Conservation (phyloP, 2,113 vertebrate genomes). For the Microcebus lehilahytsara region DNA sequence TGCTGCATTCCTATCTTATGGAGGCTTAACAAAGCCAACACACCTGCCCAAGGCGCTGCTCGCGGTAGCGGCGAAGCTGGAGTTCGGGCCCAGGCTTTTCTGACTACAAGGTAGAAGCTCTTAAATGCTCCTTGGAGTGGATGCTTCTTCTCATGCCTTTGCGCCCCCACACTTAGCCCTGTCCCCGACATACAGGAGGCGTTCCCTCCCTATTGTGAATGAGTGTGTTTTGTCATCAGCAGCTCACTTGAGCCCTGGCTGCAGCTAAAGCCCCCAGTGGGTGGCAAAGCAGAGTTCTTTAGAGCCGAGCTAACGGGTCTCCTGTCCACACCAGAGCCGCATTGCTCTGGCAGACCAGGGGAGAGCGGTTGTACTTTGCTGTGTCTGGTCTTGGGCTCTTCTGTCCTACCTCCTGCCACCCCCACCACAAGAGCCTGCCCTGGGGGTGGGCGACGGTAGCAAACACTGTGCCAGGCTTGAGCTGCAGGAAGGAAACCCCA, state of each 20-base stretch:
- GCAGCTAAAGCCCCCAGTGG: neutral
- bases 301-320: neutral
- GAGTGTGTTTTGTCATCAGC: neutral
- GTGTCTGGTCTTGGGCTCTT: neutral
- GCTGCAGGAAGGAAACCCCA: neutral
- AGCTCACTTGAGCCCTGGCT: neutral
- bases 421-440: neutral
- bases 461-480: neutral
- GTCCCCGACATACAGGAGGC: neutral
- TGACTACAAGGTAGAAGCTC: neutral
- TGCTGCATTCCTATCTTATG: neutral
- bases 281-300: neutral
- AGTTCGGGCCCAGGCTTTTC: neutral
- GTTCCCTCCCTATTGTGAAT: neutral
- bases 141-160: neutral
- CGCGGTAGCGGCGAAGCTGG: fast-evolving
- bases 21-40: neutral
- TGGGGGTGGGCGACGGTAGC: neutral
- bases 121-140: neutral
- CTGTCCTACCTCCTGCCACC: too few species aligned
- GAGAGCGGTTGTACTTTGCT: fast-evolving
- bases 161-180: neutral
- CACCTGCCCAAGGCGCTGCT: neutral
- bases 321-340: neutral
- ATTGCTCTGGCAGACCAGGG: neutral